Conservation (phyloP, 2,888 invertebrate species). For the Melipona bicolor region DNA sequence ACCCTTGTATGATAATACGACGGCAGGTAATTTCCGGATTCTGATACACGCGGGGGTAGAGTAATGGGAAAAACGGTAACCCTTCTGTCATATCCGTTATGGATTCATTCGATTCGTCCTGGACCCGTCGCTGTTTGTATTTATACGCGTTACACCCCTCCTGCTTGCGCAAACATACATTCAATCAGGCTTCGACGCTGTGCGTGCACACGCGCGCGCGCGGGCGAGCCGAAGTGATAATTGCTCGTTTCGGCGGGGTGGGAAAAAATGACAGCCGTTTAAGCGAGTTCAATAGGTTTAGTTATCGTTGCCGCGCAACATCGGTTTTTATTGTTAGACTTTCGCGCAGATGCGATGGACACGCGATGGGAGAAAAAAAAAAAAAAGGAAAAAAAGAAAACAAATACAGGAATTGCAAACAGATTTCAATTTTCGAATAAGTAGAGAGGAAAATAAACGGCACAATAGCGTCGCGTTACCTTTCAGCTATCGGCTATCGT, state of each 20-base stretch:
- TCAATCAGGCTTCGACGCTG: slow-evolving; percentile 38
- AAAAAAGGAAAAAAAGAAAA: too few relatives aligned
- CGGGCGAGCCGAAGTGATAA: slow-evolving; percentile 24
- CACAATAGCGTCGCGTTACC: background rate
- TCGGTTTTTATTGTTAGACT: background rate
- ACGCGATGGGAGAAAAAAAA: too few relatives aligned
- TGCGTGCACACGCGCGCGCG: background rate
- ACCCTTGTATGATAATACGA: slow-evolving; percentile 79
- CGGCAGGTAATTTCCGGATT: slow-evolving; percentile 80
- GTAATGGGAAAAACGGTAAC: slow-evolving; percentile 77
- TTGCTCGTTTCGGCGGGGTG: slow-evolving; percentile 31
- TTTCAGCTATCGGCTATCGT: background rate
- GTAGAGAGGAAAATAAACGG: background rate
- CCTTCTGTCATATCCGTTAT: slow-evolving; percentile 76
- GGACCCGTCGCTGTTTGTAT: slow-evolving; percentile 29
- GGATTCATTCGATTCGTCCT: slow-evolving; percentile 70
- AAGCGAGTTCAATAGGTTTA: background rate
- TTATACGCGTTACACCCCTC: slow-evolving; percentile 48
- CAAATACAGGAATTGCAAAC: background rate
- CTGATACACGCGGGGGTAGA: slow-evolving; percentile 69
- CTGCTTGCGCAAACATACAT: slow-evolving; percentile 14
- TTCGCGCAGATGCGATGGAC: background rate
- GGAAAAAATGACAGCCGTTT: slow-evolving; percentile 32
- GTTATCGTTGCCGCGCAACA: background rate
- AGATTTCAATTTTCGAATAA: slow-evolving; percentile 4